phyloP scores from a whole-genome alignment of 2,888 invertebrate genomes.

The Orthosia incerta region DNA sequence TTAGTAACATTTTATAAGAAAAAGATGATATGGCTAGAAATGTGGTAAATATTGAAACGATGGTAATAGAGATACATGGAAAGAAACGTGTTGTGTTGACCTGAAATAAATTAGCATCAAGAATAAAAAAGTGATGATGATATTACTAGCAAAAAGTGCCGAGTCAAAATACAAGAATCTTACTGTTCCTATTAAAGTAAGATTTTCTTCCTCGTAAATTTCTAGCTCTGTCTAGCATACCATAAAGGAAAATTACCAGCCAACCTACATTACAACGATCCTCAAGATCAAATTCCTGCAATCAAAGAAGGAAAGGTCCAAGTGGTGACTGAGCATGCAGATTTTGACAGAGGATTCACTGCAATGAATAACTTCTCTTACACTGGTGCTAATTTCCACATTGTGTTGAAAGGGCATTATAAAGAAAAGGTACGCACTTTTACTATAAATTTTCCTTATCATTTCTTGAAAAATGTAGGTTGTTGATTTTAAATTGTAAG shows the following conservation, averaged over 20 bases:
- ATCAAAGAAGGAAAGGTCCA: slow-evolving; percentile 70
- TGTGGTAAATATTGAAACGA: too few species aligned
- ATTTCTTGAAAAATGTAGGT: background rate
- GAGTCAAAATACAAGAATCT: too few species aligned
- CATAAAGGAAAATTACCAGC: slow-evolving; percentile 72
- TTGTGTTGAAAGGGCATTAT: slow-evolving; percentile 77
- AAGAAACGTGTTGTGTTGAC: too few species aligned
- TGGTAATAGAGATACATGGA: too few species aligned
- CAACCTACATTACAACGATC: slow-evolving; percentile 73
- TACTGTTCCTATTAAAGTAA: too few species aligned
- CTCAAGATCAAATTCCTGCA: slow-evolving; percentile 70
- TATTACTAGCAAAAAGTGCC: too few species aligned
- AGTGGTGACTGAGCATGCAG: slow-evolving; percentile 66
- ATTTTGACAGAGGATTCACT: slow-evolving; percentile 69
- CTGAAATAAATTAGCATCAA: too few species aligned
- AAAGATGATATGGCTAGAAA: too few species aligned
- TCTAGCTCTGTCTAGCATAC: slow-evolving; percentile 74
- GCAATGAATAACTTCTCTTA: slow-evolving; percentile 78
- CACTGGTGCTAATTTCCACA: slow-evolving; percentile 76
- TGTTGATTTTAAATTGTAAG: background rate
- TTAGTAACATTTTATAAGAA: too few species aligned
- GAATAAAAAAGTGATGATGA: too few species aligned
- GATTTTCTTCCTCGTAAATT: background rate
- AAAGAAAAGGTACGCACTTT: slow-evolving; percentile 73
- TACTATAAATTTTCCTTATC: background rate